Conservation (phyloP, 1,140 invertebrate genomes). For the Scaptomyza hsui region DNA sequence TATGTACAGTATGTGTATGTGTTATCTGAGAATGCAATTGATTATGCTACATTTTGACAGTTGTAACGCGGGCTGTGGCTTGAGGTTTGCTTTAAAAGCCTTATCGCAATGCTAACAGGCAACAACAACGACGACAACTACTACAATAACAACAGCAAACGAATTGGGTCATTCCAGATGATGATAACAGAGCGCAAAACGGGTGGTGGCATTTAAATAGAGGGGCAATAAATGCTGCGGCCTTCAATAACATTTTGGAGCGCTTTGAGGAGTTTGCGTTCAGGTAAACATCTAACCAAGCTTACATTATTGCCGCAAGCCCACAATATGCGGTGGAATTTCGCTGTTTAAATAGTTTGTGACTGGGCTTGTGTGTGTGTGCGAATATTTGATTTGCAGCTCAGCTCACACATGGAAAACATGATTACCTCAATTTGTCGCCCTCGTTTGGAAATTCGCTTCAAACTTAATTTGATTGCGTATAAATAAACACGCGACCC, state of each 20-base stretch:
- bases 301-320: constrained; percentile 33
- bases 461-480: constrained; percentile 78
- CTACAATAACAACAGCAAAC: too few species aligned
- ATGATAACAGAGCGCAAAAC: constrained; percentile 36
- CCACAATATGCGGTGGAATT: constrained; percentile 26
- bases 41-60: constrained; percentile 34
- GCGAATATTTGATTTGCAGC: constrained; percentile 56
- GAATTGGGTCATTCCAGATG: constrained; percentile 72
- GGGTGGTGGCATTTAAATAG: constrained; percentile 7
- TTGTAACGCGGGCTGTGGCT: constrained; percentile 13
- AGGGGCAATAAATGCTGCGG: background rate
- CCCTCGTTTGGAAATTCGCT: constrained; percentile 64
- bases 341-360: constrained; percentile 35
- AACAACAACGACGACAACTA: constrained; percentile 16
- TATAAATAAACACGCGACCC: constrained; percentile 74
- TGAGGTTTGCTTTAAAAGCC: constrained; percentile 36
- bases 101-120: constrained; percentile 56
- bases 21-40: constrained; percentile 36
- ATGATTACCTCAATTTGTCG: constrained; percentile 73
- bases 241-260: constrained; percentile 34
- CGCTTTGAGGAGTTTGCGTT: constrained; percentile 17
- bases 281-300: constrained; percentile 14
- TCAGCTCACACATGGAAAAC: constrained; percentile 52
- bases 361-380: constrained; percentile 11
- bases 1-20: background rate